Evolutionary conservation across 2,888 invertebrate genomes (phyloP).

Genomic region (Linnaemya vulpina): DNA sequence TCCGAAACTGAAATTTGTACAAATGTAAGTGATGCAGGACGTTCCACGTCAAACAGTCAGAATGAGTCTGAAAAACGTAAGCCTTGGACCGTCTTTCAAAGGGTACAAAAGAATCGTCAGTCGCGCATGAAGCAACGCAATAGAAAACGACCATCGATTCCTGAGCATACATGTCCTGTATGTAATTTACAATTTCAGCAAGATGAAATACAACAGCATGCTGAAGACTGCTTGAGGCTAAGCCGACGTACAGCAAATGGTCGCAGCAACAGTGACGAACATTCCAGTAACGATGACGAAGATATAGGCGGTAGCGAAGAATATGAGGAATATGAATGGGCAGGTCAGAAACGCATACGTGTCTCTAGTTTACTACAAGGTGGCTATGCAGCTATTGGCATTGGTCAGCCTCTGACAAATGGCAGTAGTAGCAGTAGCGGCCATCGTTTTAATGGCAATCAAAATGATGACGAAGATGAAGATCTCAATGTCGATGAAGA

Average conservation of each 20-base stretch:
- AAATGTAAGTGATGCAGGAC: slow-evolving; percentile 5
- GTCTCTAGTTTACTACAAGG: slow-evolving; percentile 88
- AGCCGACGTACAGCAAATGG: slow-evolving; percentile 77
- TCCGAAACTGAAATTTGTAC: neutral
- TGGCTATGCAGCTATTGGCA: slow-evolving; percentile 85
- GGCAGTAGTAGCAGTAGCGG: slow-evolving; percentile 73
- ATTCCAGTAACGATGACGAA: slow-evolving; percentile 85
- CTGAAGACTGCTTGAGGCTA: slow-evolving; percentile 86
- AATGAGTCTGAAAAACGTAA: slow-evolving; percentile 69
- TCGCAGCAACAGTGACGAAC: slow-evolving; percentile 66
- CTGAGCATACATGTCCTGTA: slow-evolving; percentile 90
- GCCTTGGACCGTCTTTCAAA: slow-evolving; percentile 89
- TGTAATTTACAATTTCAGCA: slow-evolving; percentile 89
- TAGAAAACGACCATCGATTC: slow-evolving; percentile 85
- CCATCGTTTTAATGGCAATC: slow-evolving; percentile 55
- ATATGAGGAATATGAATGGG: slow-evolving; percentile 95
- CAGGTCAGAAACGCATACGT: slow-evolving; percentile 92
- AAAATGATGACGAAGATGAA: slow-evolving; percentile 85
- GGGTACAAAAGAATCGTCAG: slow-evolving; percentile 89
- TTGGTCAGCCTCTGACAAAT: slow-evolving; percentile 79
- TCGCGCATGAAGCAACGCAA: slow-evolving; percentile 86
- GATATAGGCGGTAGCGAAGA: slow-evolving; percentile 89
- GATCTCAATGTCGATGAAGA: slow-evolving; percentile 94
- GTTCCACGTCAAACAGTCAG: slow-evolving; percentile 37
- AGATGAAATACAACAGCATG: slow-evolving; percentile 89